phyloP scores from a whole-genome alignment of 2,113 vertebrate species.

The Oreochromis niloticus region DNA sequence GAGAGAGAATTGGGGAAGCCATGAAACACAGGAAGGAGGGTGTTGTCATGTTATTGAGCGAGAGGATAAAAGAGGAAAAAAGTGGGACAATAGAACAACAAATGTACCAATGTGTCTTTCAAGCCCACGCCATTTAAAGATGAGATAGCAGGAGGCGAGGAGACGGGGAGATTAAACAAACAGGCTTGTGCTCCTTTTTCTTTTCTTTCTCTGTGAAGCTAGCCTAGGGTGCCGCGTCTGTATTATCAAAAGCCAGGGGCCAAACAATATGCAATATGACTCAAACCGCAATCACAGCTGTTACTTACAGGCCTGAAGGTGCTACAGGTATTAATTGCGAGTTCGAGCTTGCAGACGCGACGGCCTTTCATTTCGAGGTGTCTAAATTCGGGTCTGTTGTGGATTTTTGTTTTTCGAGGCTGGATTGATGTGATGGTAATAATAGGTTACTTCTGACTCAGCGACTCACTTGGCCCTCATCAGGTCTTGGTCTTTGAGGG shows the following conservation, averaged over 20 bases:
- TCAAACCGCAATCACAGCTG: conserved; percentile 27
- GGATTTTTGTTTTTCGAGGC: neutral
- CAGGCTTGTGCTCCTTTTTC: neutral
- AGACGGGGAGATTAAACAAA: conserved; percentile 38
- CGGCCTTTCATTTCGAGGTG: neutral
- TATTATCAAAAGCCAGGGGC: conserved; percentile 3
- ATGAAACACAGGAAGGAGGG: conserved; percentile 22
- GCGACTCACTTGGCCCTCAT: conserved; percentile 81
- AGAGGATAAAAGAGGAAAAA: conserved; percentile 50
- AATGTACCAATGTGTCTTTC: conserved; percentile 40
- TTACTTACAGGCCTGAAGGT: neutral
- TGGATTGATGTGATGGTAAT: neutral
- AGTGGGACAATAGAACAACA: conserved; percentile 50
- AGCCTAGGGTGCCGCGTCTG: neutral
- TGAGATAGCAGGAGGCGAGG: conserved; percentile 34
- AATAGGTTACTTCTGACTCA: neutral
- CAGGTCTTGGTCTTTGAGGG: conserved; percentile 81
- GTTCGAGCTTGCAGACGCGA: neutral
- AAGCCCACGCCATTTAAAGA: conserved; percentile 38
- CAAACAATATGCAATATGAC: conserved; percentile 28
- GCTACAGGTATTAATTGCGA: conserved; percentile 9
- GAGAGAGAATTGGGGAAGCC: conserved; percentile 7
- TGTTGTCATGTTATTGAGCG: conserved; percentile 53
- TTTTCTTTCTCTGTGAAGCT: conserved; percentile 12
- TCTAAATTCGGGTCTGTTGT: neutral